Evolutionary conservation across 2,113 vertebrate genomes (phyloP), one percentile per base, ranked within the genome.

Genomic region (Tenebrosternarchus preto): DNA sequence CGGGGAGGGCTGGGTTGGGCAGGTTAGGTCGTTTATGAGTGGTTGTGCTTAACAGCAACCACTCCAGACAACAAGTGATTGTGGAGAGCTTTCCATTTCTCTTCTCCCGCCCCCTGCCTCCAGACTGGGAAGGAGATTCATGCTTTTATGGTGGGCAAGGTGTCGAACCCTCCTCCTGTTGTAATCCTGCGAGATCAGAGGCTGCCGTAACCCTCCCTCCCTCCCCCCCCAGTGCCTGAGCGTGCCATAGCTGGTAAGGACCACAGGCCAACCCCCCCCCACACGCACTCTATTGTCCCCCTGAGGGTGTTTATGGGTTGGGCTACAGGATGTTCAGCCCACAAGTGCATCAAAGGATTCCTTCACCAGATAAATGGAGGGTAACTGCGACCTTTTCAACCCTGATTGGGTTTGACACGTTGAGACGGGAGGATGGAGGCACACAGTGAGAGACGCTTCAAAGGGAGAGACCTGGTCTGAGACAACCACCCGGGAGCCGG

Each of bases 311-410:
- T 94, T 94, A 94, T 88, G 90, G 83, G 88, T 67, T 85, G 86
- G 86, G 87, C 82, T 86, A 90, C 93, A 93, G 93, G 92, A 94
- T 94, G 91, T 91, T 91, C 80, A 46, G 85, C 90, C 91, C 89
- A 90, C 88, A 79, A 74, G 78, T 71, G 89, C 87, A 92, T 93
- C 92, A 93, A 94, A 94, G 91, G 83, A 87, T 87, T 86, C 87
- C 82, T 81, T 80, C 85, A 53, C 86, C 69, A 88, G 88, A 87
- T 91, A 85, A 90, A 91, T 88, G 89, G 81, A 88, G 86, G 39
- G 60, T 86, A 85, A 73, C 84, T 69, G 82, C 89, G 92, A 94
- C 91, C 93, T 92, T 90, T 91, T 93, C 87, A 92, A 92, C 92
- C 85, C 80, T 50, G 29, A 83, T 25, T 71, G 84, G 78, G 84